phyloP scores from a whole-genome alignment of 2,113 vertebrate genomes.

The Capricornis sumatraensis region DNA sequence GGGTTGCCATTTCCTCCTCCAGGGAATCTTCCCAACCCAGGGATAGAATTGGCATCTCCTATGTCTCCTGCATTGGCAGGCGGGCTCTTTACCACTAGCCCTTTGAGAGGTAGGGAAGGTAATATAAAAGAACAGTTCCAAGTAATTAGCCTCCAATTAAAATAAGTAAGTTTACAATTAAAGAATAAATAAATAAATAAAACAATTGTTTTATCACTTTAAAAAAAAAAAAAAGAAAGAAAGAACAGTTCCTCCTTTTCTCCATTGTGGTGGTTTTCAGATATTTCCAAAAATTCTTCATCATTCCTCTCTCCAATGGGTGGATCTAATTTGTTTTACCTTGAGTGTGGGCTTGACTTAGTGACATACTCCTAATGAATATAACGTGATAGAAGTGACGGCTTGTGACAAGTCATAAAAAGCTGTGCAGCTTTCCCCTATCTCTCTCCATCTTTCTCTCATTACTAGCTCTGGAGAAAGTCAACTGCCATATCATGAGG shows the following conservation, averaged over 20 bases:
- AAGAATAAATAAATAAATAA: too few species aligned
- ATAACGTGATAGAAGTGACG: neutral
- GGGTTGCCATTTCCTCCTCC: neutral
- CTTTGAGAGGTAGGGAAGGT: neutral
- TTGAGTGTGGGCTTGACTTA: neutral
- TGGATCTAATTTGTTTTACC: neutral
- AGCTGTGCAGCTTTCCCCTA: accelerated
- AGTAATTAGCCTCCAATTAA: too few species aligned
- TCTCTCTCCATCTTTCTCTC: neutral
- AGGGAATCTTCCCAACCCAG: neutral
- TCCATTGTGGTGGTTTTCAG: neutral
- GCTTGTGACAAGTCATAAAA: neutral
- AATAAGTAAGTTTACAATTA: too few species aligned
- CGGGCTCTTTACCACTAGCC: neutral
- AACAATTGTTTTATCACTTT: too few species aligned
- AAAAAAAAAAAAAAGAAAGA: neutral
- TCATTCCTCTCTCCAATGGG: neutral
- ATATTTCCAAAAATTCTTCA: neutral
- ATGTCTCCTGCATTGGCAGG: neutral
- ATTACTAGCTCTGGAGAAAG: neutral
- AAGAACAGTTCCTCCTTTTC: neutral
- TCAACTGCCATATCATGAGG: neutral
- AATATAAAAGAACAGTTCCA: neutral
- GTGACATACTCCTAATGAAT: neutral
- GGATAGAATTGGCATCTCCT: neutral